Percentiles rank a stretch among this genome's conserved stretches.
phyloP scores from a whole-genome alignment of 2,113 vertebrate species.

The Nansenia antarctica region DNA sequence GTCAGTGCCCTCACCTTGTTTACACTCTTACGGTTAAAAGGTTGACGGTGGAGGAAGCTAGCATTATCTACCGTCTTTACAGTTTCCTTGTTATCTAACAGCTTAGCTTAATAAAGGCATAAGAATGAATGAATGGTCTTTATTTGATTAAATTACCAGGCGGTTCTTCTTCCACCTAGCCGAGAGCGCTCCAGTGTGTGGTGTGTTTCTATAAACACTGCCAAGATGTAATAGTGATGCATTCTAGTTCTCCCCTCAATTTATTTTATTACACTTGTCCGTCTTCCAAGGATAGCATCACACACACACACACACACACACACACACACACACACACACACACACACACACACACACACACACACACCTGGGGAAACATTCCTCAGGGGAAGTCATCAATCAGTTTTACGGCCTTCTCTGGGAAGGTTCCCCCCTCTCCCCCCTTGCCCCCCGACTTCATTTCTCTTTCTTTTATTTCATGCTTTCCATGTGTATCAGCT shows the following conservation, averaged over 20 bases:
- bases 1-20: background rate
- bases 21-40: background rate
- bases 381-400: constrained; percentile 80
- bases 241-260: constrained; percentile 57
- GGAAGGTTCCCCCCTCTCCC: constrained; percentile 67
- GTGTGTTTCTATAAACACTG: constrained; percentile 26
- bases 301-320: constrained; percentile 45
- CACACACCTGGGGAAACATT: constrained; percentile 81
- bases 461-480: constrained; percentile 56
- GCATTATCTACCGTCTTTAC: constrained; percentile 31
- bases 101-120: background rate
- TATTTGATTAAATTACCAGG: too few species aligned
- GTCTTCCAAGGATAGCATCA: constrained; percentile 69
- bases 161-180: constrained; percentile 17
- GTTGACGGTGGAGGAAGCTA: too few species aligned
- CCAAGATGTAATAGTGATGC: constrained; percentile 53
- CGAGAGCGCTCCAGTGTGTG: constrained; percentile 5
- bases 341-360: constrained; percentile 37
- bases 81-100: background rate
- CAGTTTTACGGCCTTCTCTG: constrained; percentile 80
- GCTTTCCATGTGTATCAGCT: constrained; percentile 75
- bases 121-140: too few species aligned
- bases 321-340: constrained; percentile 26
- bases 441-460: too few species aligned
- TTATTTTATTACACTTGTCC: constrained; percentile 72